Evolutionary conservation across 2,113 vertebrate species (phyloP).

Genomic region (Mus spicilegus): DNA sequence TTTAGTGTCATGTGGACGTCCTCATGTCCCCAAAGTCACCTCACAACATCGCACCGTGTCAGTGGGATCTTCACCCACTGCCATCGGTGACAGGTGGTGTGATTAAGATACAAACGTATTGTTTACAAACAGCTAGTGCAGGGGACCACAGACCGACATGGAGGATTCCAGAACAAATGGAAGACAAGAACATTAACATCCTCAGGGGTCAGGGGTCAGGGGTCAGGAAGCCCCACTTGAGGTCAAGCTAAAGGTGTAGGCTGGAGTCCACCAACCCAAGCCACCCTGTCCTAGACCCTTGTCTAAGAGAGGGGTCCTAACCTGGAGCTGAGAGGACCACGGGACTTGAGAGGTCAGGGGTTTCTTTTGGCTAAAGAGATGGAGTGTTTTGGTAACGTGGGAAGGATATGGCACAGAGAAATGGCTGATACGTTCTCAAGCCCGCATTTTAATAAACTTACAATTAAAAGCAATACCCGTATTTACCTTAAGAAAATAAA

Average conservation of each 20-base stretch:
- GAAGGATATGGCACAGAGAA: constrained; percentile 81
- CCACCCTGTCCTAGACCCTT: constrained; percentile 74
- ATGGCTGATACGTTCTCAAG: constrained; percentile 62
- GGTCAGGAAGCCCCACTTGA: neutral
- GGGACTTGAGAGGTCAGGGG: constrained; percentile 71
- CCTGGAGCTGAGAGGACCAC: constrained; percentile 77
- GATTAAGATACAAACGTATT: constrained; percentile 40
- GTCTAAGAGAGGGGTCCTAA: constrained; percentile 47
- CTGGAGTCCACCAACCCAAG: constrained; percentile 64
- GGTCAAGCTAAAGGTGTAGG: constrained; percentile 64
- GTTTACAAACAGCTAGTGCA: constrained; percentile 65
- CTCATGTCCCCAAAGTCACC: constrained; percentile 76
- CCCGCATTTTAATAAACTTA: constrained; percentile 74
- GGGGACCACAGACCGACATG: constrained; percentile 64
- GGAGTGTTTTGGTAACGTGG: constrained; percentile 70
- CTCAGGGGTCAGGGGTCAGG: neutral
- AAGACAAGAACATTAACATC: constrained; percentile 31
- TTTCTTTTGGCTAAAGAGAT: constrained; percentile 71
- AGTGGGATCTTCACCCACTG: constrained; percentile 65
- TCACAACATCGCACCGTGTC: constrained; percentile 72
- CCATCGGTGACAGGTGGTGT: constrained; percentile 45
- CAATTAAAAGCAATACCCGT: constrained; percentile 86
- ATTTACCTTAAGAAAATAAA: constrained; percentile 81
- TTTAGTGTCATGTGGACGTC: constrained; percentile 67
- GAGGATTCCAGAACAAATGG: neutral